These are phyloP conservation scores for Saiga tatarica DNA, from an alignment of 2,113 vertebrate genomes.

Conservation along the genomic window DNA sequence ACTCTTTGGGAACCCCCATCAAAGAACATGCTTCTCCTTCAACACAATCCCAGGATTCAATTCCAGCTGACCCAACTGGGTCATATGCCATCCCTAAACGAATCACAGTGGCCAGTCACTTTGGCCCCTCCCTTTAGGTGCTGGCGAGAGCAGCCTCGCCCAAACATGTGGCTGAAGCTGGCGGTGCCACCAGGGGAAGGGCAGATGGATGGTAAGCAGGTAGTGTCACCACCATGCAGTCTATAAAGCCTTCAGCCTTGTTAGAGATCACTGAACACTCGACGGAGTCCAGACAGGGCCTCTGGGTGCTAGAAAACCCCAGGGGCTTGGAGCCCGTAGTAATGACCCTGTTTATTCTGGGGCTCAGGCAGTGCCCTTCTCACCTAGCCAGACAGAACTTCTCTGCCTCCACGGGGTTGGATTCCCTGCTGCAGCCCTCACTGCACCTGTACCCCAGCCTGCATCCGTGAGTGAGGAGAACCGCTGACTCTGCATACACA, in stretches of 20 bases:
- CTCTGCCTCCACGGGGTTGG: accelerated
- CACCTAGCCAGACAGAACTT: not conserved
- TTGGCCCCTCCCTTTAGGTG: not conserved
- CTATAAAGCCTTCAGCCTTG: not conserved
- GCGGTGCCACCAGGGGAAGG: not conserved
- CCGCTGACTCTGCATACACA: not conserved
- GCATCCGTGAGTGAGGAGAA: not conserved
- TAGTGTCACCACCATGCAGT: accelerated
- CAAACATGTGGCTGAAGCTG: not conserved
- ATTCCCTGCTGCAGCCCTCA: not conserved
- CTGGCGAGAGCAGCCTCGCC: not conserved
- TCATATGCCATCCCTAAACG: not conserved
- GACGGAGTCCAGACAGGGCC: not conserved
- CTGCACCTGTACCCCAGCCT: not conserved
- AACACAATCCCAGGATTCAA: not conserved
- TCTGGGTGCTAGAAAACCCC: not conserved
- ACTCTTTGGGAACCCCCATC: not conserved
- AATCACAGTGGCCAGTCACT: not conserved
- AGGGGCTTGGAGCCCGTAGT: not conserved
- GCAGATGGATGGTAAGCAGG: accelerated
- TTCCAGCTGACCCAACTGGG: accelerated
- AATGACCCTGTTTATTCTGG: not conserved
- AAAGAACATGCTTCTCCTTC: not conserved
- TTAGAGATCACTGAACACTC: not conserved
- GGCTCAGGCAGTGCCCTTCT: not conserved